Conservation (phyloP, 2,888 invertebrate genomes). For the Rotaria magnacalcarata region DNA sequence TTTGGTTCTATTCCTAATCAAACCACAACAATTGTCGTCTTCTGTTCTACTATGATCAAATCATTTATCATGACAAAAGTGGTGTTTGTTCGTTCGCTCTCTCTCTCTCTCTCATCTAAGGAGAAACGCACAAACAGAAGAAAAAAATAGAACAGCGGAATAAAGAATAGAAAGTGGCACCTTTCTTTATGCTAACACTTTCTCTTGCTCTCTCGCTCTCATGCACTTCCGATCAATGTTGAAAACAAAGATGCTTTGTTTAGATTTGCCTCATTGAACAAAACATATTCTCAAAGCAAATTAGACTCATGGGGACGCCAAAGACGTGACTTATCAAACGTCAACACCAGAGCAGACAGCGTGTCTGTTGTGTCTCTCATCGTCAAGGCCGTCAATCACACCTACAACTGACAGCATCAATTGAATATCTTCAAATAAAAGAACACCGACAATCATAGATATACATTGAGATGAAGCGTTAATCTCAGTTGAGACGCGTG, state of each 20-base stretch:
- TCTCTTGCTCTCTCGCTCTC: neutral
- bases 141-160: neutral
- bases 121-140: neutral
- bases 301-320: neutral
- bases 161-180: neutral
- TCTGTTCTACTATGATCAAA: slow-evolving; percentile 6
- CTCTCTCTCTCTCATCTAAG: neutral
- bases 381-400: slow-evolving; percentile 24
- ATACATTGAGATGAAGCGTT: slow-evolving; percentile 21
- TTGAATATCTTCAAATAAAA: neutral
- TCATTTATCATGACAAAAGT: slow-evolving; percentile 3
- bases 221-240: neutral
- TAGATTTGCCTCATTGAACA: slow-evolving; percentile 29
- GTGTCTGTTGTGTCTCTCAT: slow-evolving; percentile 22
- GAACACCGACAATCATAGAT: neutral
- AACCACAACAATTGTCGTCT: neutral
- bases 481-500: slow-evolving; percentile 18
- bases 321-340: slow-evolving; percentile 25
- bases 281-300: neutral
- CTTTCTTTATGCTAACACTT: neutral
- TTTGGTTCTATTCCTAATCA: neutral
- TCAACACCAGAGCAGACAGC: slow-evolving; percentile 16
- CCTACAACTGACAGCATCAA: slow-evolving; percentile 15
- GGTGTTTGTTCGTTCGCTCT: neutral
- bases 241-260: neutral